Evolutionary conservation across 2,113 vertebrate genomes (phyloP).

Genomic region (Sula dactylatra): DNA sequence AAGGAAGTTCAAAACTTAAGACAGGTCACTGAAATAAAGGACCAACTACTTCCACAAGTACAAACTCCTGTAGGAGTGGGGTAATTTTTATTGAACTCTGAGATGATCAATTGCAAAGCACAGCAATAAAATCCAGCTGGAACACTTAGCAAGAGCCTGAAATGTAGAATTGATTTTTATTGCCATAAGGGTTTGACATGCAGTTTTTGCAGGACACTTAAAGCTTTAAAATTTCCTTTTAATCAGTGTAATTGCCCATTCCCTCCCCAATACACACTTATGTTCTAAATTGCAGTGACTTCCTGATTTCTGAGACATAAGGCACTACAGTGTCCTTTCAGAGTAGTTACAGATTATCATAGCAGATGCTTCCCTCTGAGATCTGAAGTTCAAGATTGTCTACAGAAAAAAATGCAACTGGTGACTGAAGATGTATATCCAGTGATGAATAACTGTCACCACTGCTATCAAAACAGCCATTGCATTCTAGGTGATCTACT

Average conservation of each 20-base stretch:
- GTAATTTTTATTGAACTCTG: not conserved
- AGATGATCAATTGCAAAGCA: not conserved
- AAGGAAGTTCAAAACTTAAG: not conserved
- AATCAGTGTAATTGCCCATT: not conserved
- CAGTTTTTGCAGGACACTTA: not conserved
- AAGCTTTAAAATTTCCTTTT: slow-evolving; percentile 6
- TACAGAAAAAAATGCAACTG: not conserved
- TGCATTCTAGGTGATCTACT: not conserved
- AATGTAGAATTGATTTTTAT: not conserved
- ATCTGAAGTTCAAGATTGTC: not conserved
- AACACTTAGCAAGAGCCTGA: not conserved
- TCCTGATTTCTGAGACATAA: slow-evolving; percentile 40
- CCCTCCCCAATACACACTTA: not conserved
- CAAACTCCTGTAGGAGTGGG: not conserved
- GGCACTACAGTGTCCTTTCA: slow-evolving; percentile 14
- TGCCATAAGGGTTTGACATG: not conserved
- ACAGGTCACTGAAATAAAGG: not conserved
- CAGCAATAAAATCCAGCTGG: not conserved
- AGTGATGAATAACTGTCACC: not conserved
- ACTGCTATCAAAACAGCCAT: not conserved
- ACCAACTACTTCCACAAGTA: not conserved
- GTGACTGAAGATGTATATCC: not conserved
- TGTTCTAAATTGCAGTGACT: not conserved
- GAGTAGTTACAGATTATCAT: not conserved
- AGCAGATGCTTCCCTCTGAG: not conserved